Percentiles rank a stretch among this genome's conserved stretches.
Evolutionary conservation across 1,140 invertebrate genomes (phyloP).

Genomic region (Mizuhopecten yessoensis): DNA sequence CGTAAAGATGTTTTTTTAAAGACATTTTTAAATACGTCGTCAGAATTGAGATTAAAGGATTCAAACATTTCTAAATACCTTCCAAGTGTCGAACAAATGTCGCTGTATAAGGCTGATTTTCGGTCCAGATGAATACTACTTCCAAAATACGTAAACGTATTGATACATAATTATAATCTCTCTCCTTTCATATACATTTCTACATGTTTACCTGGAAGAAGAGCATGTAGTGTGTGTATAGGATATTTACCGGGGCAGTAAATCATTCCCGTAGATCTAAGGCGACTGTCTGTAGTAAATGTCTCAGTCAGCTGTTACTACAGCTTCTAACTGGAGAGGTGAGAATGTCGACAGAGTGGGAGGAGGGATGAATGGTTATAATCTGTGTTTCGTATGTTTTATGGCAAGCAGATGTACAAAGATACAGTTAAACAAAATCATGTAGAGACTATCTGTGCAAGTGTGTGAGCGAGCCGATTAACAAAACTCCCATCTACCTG

Average conservation of each 20-base stretch:
- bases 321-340: not conserved
- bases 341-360: not conserved
- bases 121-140: not conserved
- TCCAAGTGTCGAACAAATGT: not conserved
- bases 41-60: too few relatives aligned
- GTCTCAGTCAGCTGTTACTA: not conserved
- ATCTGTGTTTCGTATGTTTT: too few relatives aligned
- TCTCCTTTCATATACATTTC: not conserved
- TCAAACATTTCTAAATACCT: not conserved
- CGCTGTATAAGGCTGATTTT: too few relatives aligned
- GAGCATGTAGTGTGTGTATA: not conserved
- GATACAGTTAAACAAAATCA: not conserved
- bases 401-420: not conserved
- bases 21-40: too few relatives aligned
- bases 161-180: too few relatives aligned
- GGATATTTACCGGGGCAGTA: not conserved
- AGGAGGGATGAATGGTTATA: not conserved
- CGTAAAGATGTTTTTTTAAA: too few relatives aligned
- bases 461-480: too few relatives aligned
- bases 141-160: not conserved
- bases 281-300: not conserved
- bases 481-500: too few relatives aligned
- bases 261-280: not conserved
- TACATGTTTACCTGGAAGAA: not conserved
- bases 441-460: not conserved